Conservation (phyloP, 2,888 invertebrate genomes). For the Xestobium rufovillosum region DNA sequence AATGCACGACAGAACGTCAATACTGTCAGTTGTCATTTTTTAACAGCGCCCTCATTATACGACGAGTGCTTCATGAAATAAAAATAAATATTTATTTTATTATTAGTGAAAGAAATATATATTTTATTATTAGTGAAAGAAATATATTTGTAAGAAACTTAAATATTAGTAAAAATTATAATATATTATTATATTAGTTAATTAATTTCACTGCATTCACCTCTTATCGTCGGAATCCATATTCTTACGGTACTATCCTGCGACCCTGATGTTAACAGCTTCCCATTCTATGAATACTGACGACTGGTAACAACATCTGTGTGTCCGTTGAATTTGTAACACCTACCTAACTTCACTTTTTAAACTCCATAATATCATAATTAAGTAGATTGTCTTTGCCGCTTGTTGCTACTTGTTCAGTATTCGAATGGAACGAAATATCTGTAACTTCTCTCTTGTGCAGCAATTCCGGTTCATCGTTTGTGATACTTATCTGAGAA, state of each 20-base stretch:
- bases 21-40: too few species aligned
- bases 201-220: conserved; percentile 69
- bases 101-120: too few species aligned
- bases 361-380: conserved; percentile 82
- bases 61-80: too few species aligned
- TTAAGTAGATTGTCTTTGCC: conserved; percentile 71
- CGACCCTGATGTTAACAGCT: conserved; percentile 78
- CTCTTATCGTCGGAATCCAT: conserved; percentile 81
- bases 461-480: conserved; percentile 52
- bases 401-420: conserved; percentile 59
- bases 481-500: conserved; percentile 17
- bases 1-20: too few species aligned
- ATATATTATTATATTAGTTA: too few species aligned
- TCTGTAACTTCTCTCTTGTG: conserved; percentile 38
- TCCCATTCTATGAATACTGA: conserved; percentile 72
- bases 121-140: too few species aligned
- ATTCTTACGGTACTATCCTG: conserved; percentile 76
- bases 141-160: too few species aligned
- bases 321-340: conserved; percentile 72
- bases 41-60: too few species aligned
- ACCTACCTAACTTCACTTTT: conserved; percentile 52
- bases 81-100: too few species aligned
- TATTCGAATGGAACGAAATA: conserved; percentile 26
- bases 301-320: conserved; percentile 69
- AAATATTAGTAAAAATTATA: too few species aligned